Base-by-base conservation (phyloP, 2,797 vertebrate species). In the Pyrocephalus nanus region DNA sequence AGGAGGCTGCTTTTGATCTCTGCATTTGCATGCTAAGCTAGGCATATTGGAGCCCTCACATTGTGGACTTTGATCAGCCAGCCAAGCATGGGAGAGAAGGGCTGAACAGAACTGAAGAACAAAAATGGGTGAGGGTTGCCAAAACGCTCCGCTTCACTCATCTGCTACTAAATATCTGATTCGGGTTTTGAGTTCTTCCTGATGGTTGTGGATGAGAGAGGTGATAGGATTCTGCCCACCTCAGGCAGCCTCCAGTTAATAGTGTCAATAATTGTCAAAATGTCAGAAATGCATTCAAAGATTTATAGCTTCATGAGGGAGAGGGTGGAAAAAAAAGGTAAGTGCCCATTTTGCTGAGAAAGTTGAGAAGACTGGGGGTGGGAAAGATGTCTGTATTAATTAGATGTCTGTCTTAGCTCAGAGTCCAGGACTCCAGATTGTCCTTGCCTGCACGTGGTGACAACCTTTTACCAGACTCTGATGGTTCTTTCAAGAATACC, bases 211-310 rank as follows among this genome's bases (percentile, higher is more conserved):
- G 25, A 81, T 65, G 76, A 84, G 25, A 55, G 20, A 78, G 11
- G 53, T 80, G 38, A 29, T 69, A 72, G 65, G 9, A 53, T 75
- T 86, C 36, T 87, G 38, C 25, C 34, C 38, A 58, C 82, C 42
- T 75, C 79, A 61, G 60, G 50, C 51, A 84, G 43, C 7, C 36
- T 12, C 15, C 77, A 55, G 53, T 80, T 95, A 95, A 82, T 23
- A 62, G 30, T 92, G 64, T 40, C 82, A 55, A 47, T 93, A 71
- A 66, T 62, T 85, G 55, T 43, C 40, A 84, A 57, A 78, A 89
- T 93, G 70, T 58, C 50, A 87, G 58, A 95, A 97, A 95, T 21
- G 5, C 43, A 45, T 61, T 92, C 79, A 55, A 87, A 92, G 27
- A 62, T 57, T 82, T 77, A 66, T 43, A 66, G 32, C 12, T 82